Evolutionary conservation across 2,888 invertebrate genomes (phyloP).

Genomic region (Aradus depressus): DNA sequence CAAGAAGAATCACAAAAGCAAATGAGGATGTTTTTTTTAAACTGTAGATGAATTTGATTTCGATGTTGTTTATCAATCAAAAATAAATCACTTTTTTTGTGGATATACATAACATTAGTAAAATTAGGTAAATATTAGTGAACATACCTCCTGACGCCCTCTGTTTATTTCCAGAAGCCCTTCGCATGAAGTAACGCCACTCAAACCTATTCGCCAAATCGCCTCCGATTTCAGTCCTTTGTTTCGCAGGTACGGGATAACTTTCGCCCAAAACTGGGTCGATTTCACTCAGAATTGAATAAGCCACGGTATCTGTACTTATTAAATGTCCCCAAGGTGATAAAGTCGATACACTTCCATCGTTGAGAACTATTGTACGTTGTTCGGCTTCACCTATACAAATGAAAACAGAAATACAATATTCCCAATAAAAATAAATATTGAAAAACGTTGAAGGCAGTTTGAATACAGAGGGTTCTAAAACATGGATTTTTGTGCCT

Average conservation of each 20-base stretch:
- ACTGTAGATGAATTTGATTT: too few species aligned
- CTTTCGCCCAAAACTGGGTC: constrained; percentile 81
- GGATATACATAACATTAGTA: too few species aligned
- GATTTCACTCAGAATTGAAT: constrained; percentile 77
- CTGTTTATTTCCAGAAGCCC: constrained; percentile 48
- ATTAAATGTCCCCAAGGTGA: constrained; percentile 81
- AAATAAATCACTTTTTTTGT: too few species aligned
- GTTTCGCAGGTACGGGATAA: constrained; percentile 83
- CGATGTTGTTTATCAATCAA: too few species aligned
- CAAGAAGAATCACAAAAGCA: too few species aligned
- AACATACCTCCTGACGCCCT: constrained; percentile 36
- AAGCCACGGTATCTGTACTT: constrained; percentile 82
- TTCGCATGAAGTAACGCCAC: constrained; percentile 85
- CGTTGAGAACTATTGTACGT: constrained; percentile 64
- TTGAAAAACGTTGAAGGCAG: too few species aligned
- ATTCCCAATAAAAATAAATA: too few species aligned
- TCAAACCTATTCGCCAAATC: constrained; percentile 87
- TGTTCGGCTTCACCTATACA: constrained; percentile 61
- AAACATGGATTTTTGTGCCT: too few species aligned
- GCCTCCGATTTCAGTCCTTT: constrained; percentile 78
- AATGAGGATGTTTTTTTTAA: too few species aligned
- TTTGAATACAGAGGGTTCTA: too few species aligned
- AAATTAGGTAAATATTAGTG: too few species aligned
- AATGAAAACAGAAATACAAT: constrained; percentile 21
- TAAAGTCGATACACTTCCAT: constrained; percentile 69